Evolutionary conservation across 1,140 invertebrate genomes (phyloP).

Genomic region (Scylla paramamosain): DNA sequence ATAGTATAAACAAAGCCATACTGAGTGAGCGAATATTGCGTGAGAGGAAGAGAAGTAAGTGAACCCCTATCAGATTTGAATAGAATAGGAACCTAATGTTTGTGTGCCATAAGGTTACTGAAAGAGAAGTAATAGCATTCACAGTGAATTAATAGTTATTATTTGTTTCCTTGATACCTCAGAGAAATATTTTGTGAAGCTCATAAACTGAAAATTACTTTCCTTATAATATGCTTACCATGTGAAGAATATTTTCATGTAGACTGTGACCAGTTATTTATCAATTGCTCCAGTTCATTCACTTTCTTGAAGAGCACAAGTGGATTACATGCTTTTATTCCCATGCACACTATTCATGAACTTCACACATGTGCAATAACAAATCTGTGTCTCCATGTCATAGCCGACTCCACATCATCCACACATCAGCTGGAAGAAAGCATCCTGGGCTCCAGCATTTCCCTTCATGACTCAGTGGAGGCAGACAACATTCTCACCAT

Average conservation of each 20-base stretch:
- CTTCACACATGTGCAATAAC: neutral
- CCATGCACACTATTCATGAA: too few species aligned
- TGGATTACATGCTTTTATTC: too few species aligned
- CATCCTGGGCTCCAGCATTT: slow-evolving; percentile 32
- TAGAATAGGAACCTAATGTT: neutral
- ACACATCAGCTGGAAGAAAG: neutral
- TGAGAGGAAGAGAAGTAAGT: slow-evolving; percentile 66
- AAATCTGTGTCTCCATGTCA: neutral
- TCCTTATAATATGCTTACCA: too few species aligned
- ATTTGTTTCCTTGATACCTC: too few species aligned
- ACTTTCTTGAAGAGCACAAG: too few species aligned
- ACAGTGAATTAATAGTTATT: too few species aligned
- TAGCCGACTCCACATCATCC: slow-evolving; percentile 61
- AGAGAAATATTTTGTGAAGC: too few species aligned
- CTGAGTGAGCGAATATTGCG: slow-evolving; percentile 47
- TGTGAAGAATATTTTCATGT: too few species aligned
- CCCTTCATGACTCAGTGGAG: slow-evolving; percentile 65
- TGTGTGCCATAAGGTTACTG: neutral
- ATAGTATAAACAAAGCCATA: slow-evolving; percentile 41
- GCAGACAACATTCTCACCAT: slow-evolving; percentile 67
- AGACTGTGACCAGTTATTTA: too few species aligned
- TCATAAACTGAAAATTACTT: too few species aligned
- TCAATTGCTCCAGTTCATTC: too few species aligned
- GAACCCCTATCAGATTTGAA: neutral
- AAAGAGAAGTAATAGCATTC: neutral